Percentiles rank a stretch among this genome's conserved stretches.
phyloP scores from a whole-genome alignment of 2,797 vertebrate species.

The Petrocephalus sullivani region DNA sequence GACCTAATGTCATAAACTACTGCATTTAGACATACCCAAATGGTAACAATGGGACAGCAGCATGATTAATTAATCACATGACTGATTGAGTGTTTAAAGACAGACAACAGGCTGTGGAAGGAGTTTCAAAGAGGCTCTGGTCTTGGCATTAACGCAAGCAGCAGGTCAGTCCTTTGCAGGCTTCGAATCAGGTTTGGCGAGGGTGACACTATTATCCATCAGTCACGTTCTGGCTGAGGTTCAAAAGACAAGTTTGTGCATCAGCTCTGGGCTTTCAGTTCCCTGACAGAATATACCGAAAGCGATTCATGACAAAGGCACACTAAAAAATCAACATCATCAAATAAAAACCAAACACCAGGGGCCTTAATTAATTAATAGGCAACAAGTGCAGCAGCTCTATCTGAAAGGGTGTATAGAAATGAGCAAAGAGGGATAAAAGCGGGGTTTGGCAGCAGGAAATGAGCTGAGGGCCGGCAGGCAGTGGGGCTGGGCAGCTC shows the following conservation, averaged over 20 bases:
- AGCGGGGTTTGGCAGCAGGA: neutral
- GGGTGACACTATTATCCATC: neutral
- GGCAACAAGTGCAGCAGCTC: neutral
- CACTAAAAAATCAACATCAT: neutral
- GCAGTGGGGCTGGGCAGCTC: neutral
- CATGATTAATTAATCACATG: slow-evolving; percentile 8
- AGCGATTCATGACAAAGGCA: neutral
- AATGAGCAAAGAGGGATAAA: neutral
- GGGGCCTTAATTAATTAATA: neutral
- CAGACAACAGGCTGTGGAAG: neutral
- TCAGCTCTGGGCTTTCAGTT: neutral
- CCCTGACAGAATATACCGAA: neutral
- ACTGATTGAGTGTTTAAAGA: neutral
- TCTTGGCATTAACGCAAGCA: neutral
- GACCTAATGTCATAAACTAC: neutral
- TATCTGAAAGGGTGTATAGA: neutral
- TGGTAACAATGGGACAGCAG: neutral
- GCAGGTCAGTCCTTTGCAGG: neutral
- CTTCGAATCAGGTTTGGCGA: neutral
- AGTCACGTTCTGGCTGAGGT: neutral
- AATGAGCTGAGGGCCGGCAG: neutral
- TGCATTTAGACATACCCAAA: neutral
- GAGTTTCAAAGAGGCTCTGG: neutral
- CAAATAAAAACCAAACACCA: neutral
- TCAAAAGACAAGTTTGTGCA: neutral